phyloP scores from a whole-genome alignment of 2,113 vertebrate species.

The Tiliqua scincoides region DNA sequence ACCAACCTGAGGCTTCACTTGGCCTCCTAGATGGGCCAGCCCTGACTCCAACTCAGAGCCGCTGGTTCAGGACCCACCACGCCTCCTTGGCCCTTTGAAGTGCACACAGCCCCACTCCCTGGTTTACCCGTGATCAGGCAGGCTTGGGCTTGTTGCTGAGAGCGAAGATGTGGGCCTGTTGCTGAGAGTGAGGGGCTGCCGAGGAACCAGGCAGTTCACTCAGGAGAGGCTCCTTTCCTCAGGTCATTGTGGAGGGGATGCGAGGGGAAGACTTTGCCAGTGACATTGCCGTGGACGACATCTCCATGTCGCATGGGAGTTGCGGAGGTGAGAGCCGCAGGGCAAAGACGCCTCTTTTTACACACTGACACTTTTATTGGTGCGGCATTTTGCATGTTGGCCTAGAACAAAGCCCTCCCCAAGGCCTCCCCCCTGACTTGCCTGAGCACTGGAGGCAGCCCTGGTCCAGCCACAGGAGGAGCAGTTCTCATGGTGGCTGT shows the following conservation, averaged over 20 bases:
- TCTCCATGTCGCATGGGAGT: conserved; percentile 69
- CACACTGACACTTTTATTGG: neutral
- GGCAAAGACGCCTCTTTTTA: neutral
- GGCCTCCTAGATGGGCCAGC: too few species aligned
- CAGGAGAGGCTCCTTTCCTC: neutral
- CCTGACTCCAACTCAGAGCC: too few species aligned
- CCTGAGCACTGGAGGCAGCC: too few species aligned
- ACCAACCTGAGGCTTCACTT: too few species aligned
- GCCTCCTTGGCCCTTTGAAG: neutral
- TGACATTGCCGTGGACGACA: conserved; percentile 81
- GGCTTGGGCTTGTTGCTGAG: too few species aligned
- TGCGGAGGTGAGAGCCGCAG: conserved; percentile 72
- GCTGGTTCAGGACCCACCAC: too few species aligned
- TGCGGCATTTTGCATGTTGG: neutral
- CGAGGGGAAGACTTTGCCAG: conserved; percentile 74
- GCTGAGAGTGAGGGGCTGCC: too few species aligned
- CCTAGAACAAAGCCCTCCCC: neutral
- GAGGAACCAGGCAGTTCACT: neutral
- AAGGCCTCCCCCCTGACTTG: neutral
- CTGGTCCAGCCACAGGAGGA: neutral
- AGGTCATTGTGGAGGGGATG: conserved; percentile 82
- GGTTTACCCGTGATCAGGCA: too few species aligned
- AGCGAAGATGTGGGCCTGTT: neutral
- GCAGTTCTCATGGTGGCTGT: too few species aligned
- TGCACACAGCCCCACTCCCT: too few species aligned